phyloP scores from a whole-genome alignment of 2,797 vertebrate species.

The Diceros bicornis region DNA sequence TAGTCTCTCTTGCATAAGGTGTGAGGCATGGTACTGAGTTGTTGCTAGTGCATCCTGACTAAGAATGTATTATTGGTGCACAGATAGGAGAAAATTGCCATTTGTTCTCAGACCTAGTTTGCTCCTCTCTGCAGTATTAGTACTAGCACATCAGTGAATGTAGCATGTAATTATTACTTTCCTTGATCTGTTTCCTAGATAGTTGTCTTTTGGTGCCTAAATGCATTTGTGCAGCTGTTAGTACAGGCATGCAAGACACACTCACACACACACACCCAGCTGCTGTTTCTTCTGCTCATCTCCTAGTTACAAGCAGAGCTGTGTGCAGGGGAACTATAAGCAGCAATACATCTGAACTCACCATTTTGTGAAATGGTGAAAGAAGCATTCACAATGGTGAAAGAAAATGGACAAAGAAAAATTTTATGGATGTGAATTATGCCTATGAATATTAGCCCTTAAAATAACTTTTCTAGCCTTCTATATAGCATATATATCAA shows the following conservation, averaged over 20 bases:
- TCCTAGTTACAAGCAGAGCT: neutral
- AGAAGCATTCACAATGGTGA: too few relatives aligned
- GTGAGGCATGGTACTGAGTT: neutral
- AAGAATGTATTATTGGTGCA: neutral
- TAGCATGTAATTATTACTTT: neutral
- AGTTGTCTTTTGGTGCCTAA: neutral
- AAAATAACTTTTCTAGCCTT: neutral
- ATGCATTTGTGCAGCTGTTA: slow-evolving; percentile 45
- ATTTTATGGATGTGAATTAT: neutral
- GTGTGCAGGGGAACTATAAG: neutral
- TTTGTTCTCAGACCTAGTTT: neutral
- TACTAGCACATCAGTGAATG: neutral
- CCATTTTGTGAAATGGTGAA: neutral
- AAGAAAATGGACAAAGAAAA: neutral
- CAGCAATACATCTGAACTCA: neutral
- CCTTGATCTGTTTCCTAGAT: neutral
- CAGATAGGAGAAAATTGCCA: neutral
- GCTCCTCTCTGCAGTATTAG: neutral
- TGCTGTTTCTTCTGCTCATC: neutral
- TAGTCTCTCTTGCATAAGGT: neutral
- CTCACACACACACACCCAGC: neutral
- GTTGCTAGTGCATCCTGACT: neutral
- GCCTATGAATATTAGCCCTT: neutral
- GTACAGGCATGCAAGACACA: neutral
- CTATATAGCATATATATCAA: neutral